Evolutionary conservation across 2,888 invertebrate species (phyloP).

Genomic region (Napeogenes inachia): DNA sequence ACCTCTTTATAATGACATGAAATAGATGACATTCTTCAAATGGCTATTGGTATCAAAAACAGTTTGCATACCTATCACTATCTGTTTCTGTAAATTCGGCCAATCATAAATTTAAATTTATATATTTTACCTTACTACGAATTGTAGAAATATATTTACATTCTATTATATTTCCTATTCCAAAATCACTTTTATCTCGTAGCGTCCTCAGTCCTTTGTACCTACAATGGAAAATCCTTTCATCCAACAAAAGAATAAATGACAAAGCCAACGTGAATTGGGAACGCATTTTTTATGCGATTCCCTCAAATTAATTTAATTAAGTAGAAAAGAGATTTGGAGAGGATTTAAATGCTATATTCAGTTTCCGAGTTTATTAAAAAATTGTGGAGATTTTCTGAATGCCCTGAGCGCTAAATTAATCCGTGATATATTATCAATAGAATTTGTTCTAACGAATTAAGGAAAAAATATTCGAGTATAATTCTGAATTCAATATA

Average conservation of each 20-base stretch:
- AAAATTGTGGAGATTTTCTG: conserved; percentile 20
- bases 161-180: no score
- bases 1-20: no score
- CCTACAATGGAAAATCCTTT: conserved; percentile 12
- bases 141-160: no score
- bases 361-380: conserved; percentile 19
- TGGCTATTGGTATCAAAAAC: no score
- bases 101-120: no score
- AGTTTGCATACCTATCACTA: no score
- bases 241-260: conserved; percentile 20
- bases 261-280: conserved; percentile 22
- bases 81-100: no score
- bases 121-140: no score
- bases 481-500: no score
- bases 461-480: no score
- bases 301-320: conserved; percentile 31
- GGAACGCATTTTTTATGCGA: conserved; percentile 26
- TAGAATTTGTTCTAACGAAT: not conserved
- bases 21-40: no score
- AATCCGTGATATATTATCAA: not conserved
- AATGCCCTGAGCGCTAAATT: conserved; percentile 6
- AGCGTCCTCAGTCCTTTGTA: not conserved
- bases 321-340: conserved; percentile 27
- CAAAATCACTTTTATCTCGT: not conserved
- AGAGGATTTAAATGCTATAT: conserved; percentile 24